Conservation (phyloP, 2,113 vertebrate species). For the Panthera tigris region DNA sequence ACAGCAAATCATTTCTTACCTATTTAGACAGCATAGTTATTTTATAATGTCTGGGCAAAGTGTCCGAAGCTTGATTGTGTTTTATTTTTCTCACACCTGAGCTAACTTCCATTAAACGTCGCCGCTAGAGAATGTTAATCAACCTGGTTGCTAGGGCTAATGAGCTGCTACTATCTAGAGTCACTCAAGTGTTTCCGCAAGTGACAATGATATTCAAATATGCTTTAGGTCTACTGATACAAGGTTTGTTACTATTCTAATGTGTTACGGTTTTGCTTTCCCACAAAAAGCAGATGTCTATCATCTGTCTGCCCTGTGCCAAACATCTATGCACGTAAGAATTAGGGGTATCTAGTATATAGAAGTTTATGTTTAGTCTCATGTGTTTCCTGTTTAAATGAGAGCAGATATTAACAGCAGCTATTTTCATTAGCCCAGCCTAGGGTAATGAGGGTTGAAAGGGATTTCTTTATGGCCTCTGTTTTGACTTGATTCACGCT, state of each 20-base stretch:
- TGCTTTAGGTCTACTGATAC: not conserved
- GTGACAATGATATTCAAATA: not conserved
- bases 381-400: slow-evolving; percentile 4
- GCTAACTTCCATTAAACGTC: slow-evolving; percentile 28
- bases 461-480: not conserved
- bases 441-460: not conserved
- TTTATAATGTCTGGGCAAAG: not conserved
- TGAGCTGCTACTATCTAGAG: not conserved
- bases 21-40: slow-evolving; percentile 26
- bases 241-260: not conserved
- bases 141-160: not conserved
- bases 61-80: not conserved
- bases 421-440: not conserved
- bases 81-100: not conserved
- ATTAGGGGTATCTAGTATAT: not conserved
- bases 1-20: not conserved
- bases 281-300: not conserved
- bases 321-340: not conserved
- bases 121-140: not conserved
- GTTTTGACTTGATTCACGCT: slow-evolving; percentile 14
- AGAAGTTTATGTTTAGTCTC: not conserved
- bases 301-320: not conserved
- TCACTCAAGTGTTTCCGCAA: not conserved
- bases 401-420: not conserved
- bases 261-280: not conserved